Evolutionary conservation across 2,113 vertebrate species (phyloP).

Genomic region (Cinclus mexicanus): DNA sequence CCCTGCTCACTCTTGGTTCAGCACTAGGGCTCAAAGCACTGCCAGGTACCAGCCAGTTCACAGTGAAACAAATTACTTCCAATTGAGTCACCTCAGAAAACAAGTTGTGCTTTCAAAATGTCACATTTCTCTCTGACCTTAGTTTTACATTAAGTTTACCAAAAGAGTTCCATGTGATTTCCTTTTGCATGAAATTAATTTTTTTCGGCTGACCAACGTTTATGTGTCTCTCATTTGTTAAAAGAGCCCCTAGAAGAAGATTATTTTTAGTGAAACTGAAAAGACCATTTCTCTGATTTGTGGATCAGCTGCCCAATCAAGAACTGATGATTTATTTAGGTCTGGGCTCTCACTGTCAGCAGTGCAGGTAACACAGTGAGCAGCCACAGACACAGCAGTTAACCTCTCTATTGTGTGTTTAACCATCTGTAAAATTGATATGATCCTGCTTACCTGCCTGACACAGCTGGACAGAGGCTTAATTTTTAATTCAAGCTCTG

Average conservation of each 20-base stretch:
- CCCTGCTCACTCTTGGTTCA: not conserved
- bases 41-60: not conserved
- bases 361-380: not conserved
- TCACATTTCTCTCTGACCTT: not conserved
- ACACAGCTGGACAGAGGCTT: not conserved
- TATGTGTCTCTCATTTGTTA: not conserved
- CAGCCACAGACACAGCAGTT: not conserved
- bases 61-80: not conserved
- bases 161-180: not conserved
- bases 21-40: fast-evolving
- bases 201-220: not conserved
- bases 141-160: not conserved
- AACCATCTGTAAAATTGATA: conserved; percentile 51
- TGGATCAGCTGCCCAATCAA: not conserved
- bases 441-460: conserved; percentile 30
- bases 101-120: not conserved
- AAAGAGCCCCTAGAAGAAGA: not conserved
- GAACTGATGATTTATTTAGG: not conserved
- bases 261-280: not conserved
- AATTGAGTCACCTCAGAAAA: not conserved
- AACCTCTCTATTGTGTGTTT: conserved; percentile 41
- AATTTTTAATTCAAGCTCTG: conserved; percentile 60
- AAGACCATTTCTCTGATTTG: not conserved
- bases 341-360: not conserved
- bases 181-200: not conserved